Percentiles rank a stretch among this genome's conserved stretches.
These are phyloP conservation scores for Manacus vitellinus DNA, from an alignment of 2,113 vertebrate genomes.

Conservation along the genomic window DNA sequence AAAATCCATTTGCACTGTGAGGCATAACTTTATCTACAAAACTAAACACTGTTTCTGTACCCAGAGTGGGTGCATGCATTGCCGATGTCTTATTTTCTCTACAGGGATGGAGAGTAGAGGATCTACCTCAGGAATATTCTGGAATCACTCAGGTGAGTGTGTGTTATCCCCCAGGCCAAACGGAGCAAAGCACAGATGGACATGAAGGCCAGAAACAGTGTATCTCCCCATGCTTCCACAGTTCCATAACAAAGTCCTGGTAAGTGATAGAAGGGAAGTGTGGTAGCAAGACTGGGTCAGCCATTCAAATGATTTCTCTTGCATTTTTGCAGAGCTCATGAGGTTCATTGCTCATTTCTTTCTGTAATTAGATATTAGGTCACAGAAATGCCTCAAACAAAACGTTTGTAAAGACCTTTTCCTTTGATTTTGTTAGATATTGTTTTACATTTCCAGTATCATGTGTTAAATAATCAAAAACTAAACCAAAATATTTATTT, in stretches of 20 bases:
- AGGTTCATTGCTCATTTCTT: background rate
- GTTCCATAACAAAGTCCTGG: background rate
- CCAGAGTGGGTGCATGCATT: background rate
- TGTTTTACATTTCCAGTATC: background rate
- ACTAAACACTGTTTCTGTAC: background rate
- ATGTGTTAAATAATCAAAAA: background rate
- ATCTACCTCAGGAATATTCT: background rate
- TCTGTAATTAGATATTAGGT: background rate
- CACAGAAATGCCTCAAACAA: background rate
- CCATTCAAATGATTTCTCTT: background rate
- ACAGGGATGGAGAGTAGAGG: background rate
- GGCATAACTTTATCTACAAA: background rate
- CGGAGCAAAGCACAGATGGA: background rate
- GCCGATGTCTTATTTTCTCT: conserved; percentile 28
- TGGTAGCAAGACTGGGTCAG: background rate
- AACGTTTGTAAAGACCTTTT: background rate
- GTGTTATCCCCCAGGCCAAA: background rate
- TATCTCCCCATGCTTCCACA: background rate
- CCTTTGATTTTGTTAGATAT: background rate
- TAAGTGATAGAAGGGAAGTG: background rate
- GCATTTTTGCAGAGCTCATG: background rate
- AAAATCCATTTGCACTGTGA: background rate
- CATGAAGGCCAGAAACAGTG: background rate
- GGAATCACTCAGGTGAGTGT: background rate
- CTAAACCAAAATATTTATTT: background rate